Percentiles rank a stretch among this genome's conserved stretches.
These are phyloP conservation scores for Cheilosia variabilis DNA, from an alignment of 2,888 invertebrate species.

Conservation along the genomic window DNA sequence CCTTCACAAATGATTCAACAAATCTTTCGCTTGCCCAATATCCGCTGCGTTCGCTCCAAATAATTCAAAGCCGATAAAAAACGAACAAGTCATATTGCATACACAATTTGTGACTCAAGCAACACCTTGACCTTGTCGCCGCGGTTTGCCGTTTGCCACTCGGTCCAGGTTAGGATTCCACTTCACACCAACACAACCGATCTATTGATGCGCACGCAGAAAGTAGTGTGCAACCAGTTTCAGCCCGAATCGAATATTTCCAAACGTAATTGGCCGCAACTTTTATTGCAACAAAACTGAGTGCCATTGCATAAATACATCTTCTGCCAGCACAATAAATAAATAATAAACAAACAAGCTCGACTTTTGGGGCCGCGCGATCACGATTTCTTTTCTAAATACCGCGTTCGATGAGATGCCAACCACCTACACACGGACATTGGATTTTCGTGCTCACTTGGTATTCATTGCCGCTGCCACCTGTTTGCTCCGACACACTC, in stretches of 20 bases:
- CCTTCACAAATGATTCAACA: too few species aligned
- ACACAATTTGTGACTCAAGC: background rate
- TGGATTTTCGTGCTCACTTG: constrained; percentile 1
- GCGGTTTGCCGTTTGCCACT: background rate
- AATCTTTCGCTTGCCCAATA: background rate
- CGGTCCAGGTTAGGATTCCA: constrained; percentile 14
- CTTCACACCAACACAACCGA: constrained; percentile 5
- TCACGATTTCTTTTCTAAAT: constrained; percentile 19
- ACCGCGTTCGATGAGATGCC: background rate
- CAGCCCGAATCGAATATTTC: constrained; percentile 8
- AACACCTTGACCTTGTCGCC: constrained; percentile 50
- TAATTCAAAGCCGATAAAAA: background rate
- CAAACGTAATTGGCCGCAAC: constrained; percentile 3
- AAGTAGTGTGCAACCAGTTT: constrained; percentile 19
- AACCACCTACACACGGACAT: constrained; percentile 24
- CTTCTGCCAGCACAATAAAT: constrained; percentile 9
- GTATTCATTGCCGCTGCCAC: constrained; percentile 27
- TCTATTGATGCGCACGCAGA: background rate
- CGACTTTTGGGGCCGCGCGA: background rate
- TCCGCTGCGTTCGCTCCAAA: background rate
- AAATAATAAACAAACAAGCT: constrained; percentile 2
- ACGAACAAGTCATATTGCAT: constrained; percentile 1
- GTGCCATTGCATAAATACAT: constrained; percentile 44
- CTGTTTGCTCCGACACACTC: constrained; percentile 36
- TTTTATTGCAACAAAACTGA: constrained; percentile 42